Evolutionary conservation across 92 coral and sea anemone species (phyloP).

Genomic region (Heliopora coerulea): DNA sequence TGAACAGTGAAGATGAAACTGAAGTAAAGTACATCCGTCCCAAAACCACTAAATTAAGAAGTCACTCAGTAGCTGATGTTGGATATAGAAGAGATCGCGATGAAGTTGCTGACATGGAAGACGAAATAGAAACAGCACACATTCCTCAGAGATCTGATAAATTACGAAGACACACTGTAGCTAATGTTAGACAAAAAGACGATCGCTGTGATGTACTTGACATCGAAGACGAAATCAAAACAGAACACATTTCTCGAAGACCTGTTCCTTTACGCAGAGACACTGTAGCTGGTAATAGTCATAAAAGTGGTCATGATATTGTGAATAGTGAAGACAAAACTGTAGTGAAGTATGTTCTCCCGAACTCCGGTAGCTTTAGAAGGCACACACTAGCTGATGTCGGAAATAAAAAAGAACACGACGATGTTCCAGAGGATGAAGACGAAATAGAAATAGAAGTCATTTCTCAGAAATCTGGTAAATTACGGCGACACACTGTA

Average conservation of each 20-base stretch:
- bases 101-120: background rate
- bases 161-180: background rate
- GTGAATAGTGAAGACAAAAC: too few relatives aligned
- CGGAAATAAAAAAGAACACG: background rate
- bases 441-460: background rate
- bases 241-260: background rate
- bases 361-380: background rate
- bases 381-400: background rate
- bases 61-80: slow-evolving; percentile 8
- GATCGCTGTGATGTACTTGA: background rate
- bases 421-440: background rate
- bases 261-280: background rate
- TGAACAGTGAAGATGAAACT: background rate
- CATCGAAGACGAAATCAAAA: background rate
- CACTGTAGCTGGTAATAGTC: too few relatives aligned
- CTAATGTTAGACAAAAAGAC: background rate
- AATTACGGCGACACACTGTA: too few relatives aligned
- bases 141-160: background rate
- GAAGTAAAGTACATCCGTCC: background rate
- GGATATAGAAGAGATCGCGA: background rate
- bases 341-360: background rate
- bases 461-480: too few relatives aligned
- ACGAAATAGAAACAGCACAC: background rate
- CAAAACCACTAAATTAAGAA: background rate
- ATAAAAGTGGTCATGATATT: too few relatives aligned